Evolutionary conservation across 2,797 vertebrate genomes (phyloP).

Genomic region (Halcyon badia): DNA sequence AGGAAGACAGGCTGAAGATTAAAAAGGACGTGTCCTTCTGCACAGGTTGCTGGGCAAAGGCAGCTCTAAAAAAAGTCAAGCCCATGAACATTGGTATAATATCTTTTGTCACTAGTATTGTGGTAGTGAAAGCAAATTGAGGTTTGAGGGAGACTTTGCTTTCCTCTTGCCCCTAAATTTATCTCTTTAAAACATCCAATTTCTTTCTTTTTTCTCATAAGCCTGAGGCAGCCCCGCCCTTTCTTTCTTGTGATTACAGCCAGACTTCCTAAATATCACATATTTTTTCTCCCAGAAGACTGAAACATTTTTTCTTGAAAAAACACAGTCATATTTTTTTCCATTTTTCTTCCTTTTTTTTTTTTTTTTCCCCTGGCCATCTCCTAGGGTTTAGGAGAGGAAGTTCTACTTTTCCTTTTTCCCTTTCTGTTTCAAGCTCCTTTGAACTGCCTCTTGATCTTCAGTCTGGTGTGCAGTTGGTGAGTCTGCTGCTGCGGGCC

Average conservation of each 20-base stretch:
- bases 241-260: background rate
- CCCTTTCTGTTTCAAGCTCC: background rate
- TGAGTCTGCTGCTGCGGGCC: background rate
- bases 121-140: background rate
- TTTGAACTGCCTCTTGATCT: background rate
- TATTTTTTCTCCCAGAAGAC: background rate
- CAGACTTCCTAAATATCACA: background rate
- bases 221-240: background rate
- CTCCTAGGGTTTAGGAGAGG: background rate
- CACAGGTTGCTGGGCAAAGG: background rate
- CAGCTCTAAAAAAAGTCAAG: background rate
- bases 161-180: background rate
- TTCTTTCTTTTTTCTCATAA: background rate
- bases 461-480: background rate
- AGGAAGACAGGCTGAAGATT: background rate
- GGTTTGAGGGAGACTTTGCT: background rate
- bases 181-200: background rate
- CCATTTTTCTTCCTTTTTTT: fast-evolving
- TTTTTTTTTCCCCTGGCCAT: fast-evolving
- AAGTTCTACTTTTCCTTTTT: background rate
- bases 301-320: background rate
- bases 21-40: background rate
- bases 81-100: background rate
- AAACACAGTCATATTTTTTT: background rate
- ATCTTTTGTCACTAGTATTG: background rate